Evolutionary conservation across 2,113 vertebrate genomes (phyloP).

Genomic region (Corvus hawaiiensis): DNA sequence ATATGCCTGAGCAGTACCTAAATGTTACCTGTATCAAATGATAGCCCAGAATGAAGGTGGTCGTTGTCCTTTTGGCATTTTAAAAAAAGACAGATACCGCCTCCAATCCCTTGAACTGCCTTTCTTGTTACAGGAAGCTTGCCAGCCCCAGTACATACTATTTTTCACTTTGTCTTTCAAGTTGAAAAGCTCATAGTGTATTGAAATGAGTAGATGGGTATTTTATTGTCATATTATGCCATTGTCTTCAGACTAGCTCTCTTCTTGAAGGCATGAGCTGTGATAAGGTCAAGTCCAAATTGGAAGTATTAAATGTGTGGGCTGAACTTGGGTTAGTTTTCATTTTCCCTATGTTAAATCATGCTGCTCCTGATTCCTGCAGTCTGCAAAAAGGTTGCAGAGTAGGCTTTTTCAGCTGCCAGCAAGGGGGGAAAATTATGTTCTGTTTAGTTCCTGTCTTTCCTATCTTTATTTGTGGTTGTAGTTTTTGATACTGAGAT

Average conservation of each 20-base stretch:
- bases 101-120: background rate
- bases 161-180: background rate
- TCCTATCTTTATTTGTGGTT: background rate
- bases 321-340: background rate
- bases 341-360: background rate
- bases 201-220: background rate
- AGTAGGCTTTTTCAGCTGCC: background rate
- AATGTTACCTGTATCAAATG: background rate
- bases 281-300: background rate
- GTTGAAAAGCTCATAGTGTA: background rate
- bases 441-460: background rate
- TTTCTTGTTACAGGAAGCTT: background rate
- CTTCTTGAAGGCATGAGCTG: background rate
- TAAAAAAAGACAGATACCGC: background rate
- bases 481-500: background rate
- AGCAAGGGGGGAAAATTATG: background rate
- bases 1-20: background rate
- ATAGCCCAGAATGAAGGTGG: background rate
- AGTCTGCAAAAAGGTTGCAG: background rate
- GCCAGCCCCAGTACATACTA: background rate
- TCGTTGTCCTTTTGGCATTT: background rate
- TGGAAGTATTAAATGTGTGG: background rate
- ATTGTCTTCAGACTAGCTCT: background rate
- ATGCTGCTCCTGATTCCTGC: background rate
- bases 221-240: background rate